phyloP scores from a whole-genome alignment of 1,140 invertebrate genomes.

The Plutomurus gul region DNA sequence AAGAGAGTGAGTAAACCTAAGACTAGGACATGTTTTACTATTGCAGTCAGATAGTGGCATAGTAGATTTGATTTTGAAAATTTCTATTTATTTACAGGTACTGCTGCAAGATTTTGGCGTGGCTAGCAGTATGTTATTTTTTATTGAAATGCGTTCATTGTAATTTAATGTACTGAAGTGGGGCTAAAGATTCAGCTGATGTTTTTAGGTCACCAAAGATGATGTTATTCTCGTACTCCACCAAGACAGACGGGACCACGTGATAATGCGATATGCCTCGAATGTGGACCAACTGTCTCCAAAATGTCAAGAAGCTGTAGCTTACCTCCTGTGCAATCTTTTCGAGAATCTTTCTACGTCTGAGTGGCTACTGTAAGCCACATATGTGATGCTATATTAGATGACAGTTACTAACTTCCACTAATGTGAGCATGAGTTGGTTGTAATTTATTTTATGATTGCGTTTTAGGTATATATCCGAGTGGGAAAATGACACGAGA shows the following conservation, averaged over 20 bases:
- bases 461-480: conserved; percentile 73
- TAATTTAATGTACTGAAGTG: background rate
- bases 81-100: background rate
- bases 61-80: background rate
- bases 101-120: background rate
- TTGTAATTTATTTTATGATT: background rate
- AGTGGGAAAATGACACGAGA: conserved; percentile 74
- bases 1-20: conserved; percentile 47
- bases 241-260: conserved; percentile 85
- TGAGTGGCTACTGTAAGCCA: conserved; percentile 77
- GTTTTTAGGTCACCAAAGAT: conserved; percentile 66
- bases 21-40: conserved; percentile 46
- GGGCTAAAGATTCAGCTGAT: too few species aligned
- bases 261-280: conserved; percentile 85
- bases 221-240: conserved; percentile 87
- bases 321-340: conserved; percentile 72
- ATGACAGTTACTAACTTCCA: background rate
- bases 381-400: background rate
- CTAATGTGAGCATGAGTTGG: background rate
- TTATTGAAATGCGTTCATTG: background rate
- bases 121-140: background rate
- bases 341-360: conserved; percentile 86
- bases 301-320: conserved; percentile 47
- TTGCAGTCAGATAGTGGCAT: background rate
- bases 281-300: conserved; percentile 76